A percentile compares a stretch with the other conserved stretches of the same genome.
phyloP scores from a whole-genome alignment of 2,888 invertebrate genomes.

The Anaspis maculata region DNA sequence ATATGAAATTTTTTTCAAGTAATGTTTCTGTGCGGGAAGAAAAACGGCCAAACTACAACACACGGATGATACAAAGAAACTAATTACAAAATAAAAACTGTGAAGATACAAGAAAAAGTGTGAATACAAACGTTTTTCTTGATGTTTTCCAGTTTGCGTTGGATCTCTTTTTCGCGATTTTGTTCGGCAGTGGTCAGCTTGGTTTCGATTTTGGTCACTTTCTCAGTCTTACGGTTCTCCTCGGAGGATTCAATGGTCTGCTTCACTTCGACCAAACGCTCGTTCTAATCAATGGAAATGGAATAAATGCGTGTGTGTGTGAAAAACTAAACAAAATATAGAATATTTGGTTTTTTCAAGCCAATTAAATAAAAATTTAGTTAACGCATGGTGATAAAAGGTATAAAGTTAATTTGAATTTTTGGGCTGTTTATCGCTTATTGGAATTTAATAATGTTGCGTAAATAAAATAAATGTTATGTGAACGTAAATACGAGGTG shows the following conservation, averaged over 20 bases:
- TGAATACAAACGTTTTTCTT: conserved; percentile 68
- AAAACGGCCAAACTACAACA: too few relatives aligned
- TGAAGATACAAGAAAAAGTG: not conserved
- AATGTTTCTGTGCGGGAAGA: too few relatives aligned
- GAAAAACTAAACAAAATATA: too few relatives aligned
- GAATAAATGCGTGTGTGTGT: conserved; percentile 6
- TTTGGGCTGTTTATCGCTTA: too few relatives aligned
- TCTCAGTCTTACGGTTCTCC: conserved; percentile 38
- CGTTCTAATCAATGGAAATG: conserved; percentile 27
- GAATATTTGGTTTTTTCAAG: too few relatives aligned
- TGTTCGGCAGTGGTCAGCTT: conserved; percentile 74
- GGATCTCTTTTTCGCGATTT: conserved; percentile 77
- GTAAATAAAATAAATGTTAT: too few relatives aligned
- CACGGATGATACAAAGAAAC: too few relatives aligned
- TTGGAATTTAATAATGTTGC: too few relatives aligned
- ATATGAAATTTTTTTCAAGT: not conserved
- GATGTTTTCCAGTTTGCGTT: conserved; percentile 76
- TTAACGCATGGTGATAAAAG: too few relatives aligned
- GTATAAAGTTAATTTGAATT: too few relatives aligned
- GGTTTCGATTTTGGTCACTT: conserved; percentile 49
- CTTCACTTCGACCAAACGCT: conserved; percentile 35
- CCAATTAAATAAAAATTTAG: not conserved
- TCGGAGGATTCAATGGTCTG: conserved; percentile 28
- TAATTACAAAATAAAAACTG: conserved; percentile 13
- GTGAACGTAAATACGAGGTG: too few relatives aligned